Conservation (phyloP, 2,113 vertebrate genomes). For the Suricata suricatta region DNA sequence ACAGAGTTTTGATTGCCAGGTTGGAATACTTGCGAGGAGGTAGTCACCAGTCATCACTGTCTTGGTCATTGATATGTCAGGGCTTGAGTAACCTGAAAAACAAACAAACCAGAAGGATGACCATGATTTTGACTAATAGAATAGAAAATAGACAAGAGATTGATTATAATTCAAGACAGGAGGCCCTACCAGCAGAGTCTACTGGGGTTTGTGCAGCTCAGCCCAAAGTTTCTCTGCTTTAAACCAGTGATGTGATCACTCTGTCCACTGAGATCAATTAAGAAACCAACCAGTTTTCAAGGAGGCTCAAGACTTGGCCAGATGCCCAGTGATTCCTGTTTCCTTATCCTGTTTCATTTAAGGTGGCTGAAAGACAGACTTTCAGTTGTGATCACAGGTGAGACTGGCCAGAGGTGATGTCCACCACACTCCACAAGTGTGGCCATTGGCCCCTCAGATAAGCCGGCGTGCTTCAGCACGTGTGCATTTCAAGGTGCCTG, state of each 20-base stretch:
- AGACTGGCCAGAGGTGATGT: background rate
- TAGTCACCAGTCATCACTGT: background rate
- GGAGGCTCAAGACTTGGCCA: background rate
- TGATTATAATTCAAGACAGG: background rate
- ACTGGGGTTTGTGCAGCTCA: background rate
- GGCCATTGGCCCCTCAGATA: background rate
- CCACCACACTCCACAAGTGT: rapidly evolving
- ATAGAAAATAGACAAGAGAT: background rate
- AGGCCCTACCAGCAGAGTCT: background rate
- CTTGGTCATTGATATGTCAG: background rate
- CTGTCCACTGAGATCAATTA: background rate
- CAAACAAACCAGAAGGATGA: background rate
- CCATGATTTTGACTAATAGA: background rate
- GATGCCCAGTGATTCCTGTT: background rate
- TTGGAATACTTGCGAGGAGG: rapidly evolving
- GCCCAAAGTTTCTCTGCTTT: background rate
- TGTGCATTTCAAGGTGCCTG: background rate
- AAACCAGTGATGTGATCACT: background rate
- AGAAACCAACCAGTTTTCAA: background rate
- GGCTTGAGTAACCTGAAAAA: background rate
- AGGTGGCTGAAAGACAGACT: background rate
- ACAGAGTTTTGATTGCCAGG: background rate
- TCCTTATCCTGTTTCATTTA: background rate
- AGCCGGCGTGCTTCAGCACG: rapidly evolving
- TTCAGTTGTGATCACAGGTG: rapidly evolving